A percentile compares a stretch with the other conserved stretches of the same genome.
Evolutionary conservation across 2,113 vertebrate species (phyloP).

Genomic region (Morone saxatilis): DNA sequence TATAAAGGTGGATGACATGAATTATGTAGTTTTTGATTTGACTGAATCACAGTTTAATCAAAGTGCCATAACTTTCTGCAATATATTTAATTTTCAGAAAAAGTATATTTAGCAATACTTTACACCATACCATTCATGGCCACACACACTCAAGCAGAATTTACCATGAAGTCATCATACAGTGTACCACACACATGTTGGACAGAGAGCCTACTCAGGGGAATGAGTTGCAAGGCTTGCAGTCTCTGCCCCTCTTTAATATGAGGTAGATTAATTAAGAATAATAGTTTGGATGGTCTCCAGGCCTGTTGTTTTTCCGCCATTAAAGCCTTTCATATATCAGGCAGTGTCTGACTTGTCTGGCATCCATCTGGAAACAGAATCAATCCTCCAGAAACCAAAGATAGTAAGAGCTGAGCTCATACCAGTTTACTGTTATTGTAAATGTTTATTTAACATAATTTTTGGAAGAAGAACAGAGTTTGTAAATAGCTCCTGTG

Average conservation of each 20-base stretch:
- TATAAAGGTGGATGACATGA: too few relatives aligned
- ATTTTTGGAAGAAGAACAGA: conserved; percentile 30
- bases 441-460: conserved; percentile 48
- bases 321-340: conserved; percentile 62
- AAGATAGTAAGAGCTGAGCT: conserved; percentile 40
- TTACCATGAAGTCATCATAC: conserved; percentile 19
- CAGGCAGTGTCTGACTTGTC: conserved; percentile 50
- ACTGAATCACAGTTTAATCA: neutral
- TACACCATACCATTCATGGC: neutral
- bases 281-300: conserved; percentile 65
- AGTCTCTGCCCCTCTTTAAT: conserved; percentile 53
- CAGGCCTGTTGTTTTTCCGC: conserved; percentile 73
- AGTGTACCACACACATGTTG: conserved; percentile 33
- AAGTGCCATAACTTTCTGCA: neutral
- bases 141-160: conserved; percentile 8
- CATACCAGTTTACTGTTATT: conserved; percentile 23
- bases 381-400: conserved; percentile 34
- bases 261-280: conserved; percentile 64
- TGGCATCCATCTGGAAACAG: conserved; percentile 65
- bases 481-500: conserved; percentile 38
- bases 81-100: neutral
- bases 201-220: conserved; percentile 31
- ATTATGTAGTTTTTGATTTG: too few relatives aligned
- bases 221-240: conserved; percentile 57
- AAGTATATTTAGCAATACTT: neutral